These are phyloP conservation scores for Vanessa tameamea DNA, from an alignment of 1,140 invertebrate genomes.

Conservation along the genomic window DNA sequence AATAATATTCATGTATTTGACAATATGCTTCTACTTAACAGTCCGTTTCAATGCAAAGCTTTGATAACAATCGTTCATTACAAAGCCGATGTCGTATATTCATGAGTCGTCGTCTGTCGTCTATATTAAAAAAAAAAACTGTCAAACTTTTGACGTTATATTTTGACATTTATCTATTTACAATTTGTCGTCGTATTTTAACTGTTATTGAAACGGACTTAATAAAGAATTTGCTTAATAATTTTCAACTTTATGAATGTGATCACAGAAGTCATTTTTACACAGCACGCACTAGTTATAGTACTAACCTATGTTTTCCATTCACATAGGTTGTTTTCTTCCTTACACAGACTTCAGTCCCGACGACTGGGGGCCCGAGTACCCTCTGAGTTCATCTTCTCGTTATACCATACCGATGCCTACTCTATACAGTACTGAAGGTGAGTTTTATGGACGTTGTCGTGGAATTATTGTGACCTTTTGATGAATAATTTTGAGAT, in stretches of 20 bases:
- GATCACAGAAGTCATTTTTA: conserved; percentile 13
- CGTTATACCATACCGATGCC: conserved; percentile 87
- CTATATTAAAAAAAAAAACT: too few relatives aligned
- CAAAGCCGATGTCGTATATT: too few relatives aligned
- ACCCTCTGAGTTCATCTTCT: conserved; percentile 76
- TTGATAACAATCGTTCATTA: too few relatives aligned
- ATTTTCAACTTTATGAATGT: conserved; percentile 9
- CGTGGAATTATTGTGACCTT: too few relatives aligned
- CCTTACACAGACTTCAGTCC: conserved; percentile 82
- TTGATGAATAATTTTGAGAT: too few relatives aligned
- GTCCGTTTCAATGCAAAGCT: neutral
- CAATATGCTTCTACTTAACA: neutral
- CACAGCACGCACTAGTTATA: conserved; percentile 48
- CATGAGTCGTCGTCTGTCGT: too few relatives aligned
- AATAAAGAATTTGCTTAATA: conserved; percentile 4
- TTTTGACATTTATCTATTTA: too few relatives aligned
- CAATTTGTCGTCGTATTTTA: neutral
- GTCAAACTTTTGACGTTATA: too few relatives aligned
- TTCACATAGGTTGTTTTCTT: conserved; percentile 80
- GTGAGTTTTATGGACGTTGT: conserved; percentile 50
- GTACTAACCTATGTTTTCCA: conserved; percentile 74
- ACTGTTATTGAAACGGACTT: neutral
- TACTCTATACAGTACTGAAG: conserved; percentile 87
- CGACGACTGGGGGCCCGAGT: conserved; percentile 85
- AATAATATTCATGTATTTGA: conserved; percentile 1